Percentiles rank a stretch among this genome's conserved stretches.
Evolutionary conservation across 2,888 invertebrate genomes (phyloP).

Genomic region (Dioctria linearis): DNA sequence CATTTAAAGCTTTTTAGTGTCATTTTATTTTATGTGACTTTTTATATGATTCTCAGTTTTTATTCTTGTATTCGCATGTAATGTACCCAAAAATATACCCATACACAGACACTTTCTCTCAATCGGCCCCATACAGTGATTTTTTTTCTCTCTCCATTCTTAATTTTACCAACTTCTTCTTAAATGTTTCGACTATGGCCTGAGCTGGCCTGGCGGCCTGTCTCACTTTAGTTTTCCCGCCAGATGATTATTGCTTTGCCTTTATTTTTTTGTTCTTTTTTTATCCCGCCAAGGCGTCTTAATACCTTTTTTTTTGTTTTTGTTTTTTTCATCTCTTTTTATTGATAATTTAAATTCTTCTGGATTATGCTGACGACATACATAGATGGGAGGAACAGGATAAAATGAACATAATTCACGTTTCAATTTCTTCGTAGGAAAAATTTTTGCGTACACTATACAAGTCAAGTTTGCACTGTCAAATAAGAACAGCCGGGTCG

Average conservation of each 20-base stretch:
- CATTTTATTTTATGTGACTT: constrained; percentile 24
- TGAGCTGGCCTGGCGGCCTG: neutral
- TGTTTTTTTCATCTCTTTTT: neutral
- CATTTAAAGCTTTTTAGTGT: constrained; percentile 41
- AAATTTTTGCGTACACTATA: neutral
- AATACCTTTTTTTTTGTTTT: neutral
- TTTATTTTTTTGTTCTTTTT: constrained; percentile 12
- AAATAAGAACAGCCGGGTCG: neutral
- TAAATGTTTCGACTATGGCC: neutral
- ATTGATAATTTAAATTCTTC: constrained; percentile 25
- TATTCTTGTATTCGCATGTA: neutral
- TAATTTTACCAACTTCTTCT: constrained; percentile 23
- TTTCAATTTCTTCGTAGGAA: neutral
- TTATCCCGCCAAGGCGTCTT: constrained; percentile 23
- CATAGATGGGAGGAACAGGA: constrained; percentile 9
- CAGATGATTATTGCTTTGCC: constrained; percentile 11
- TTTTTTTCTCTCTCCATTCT: constrained; percentile 18
- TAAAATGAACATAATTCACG: neutral
- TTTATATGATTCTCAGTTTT: neutral
- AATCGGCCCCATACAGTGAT: constrained; percentile 20
- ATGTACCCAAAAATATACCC: neutral
- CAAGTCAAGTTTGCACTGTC: neutral
- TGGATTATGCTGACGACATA: constrained; percentile 9
- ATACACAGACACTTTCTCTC: neutral
- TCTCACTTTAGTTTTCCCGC: constrained; percentile 26